Conservation (phyloP, 2,797 vertebrate species). For the Pseudochromis fuscus region DNA sequence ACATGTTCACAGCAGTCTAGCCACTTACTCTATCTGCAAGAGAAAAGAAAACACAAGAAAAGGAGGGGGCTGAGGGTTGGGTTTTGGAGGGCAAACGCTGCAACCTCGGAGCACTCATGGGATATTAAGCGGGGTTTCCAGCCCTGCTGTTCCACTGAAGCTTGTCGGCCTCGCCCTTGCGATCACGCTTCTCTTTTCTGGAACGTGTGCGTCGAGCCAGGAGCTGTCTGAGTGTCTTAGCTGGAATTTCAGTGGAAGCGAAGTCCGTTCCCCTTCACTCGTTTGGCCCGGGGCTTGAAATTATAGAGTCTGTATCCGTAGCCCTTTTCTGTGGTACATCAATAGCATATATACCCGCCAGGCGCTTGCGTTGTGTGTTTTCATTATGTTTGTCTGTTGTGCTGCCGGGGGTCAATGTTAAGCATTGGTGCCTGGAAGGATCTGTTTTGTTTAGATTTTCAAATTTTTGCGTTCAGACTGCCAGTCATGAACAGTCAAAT, state of each 20-base stretch:
- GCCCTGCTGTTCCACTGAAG: conserved; percentile 68
- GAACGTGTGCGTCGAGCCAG: conserved; percentile 64
- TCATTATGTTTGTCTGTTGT: conserved; percentile 58
- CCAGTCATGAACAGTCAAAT: conserved; percentile 39
- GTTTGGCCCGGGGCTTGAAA: conserved; percentile 73
- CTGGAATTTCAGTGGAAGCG: conserved; percentile 74
- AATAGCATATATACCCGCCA: conserved; percentile 48
- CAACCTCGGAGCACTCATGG: conserved; percentile 74
- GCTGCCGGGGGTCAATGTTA: conserved; percentile 56
- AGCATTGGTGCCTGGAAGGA: conserved; percentile 40
- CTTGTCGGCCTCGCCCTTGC: conserved; percentile 74
- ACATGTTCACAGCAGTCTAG: conserved; percentile 15
- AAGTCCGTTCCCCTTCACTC: conserved; percentile 78
- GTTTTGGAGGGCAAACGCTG: conserved; percentile 54
- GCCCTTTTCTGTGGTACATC: conserved; percentile 54
- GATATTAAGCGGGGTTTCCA: conserved; percentile 78
- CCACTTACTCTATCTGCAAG: conserved; percentile 26
- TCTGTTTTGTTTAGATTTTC: conserved; percentile 58
- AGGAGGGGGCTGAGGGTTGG: conserved; percentile 18
- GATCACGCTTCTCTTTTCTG: conserved; percentile 65
- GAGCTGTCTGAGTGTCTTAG: conserved; percentile 74
- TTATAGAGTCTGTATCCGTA: conserved; percentile 70
- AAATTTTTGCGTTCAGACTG: conserved; percentile 43
- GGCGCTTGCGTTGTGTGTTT: conserved; percentile 61
- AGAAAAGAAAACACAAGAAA: conserved; percentile 37